Base-by-base conservation (phyloP, 2,888 invertebrate genomes). In the Tipula unca region DNA sequence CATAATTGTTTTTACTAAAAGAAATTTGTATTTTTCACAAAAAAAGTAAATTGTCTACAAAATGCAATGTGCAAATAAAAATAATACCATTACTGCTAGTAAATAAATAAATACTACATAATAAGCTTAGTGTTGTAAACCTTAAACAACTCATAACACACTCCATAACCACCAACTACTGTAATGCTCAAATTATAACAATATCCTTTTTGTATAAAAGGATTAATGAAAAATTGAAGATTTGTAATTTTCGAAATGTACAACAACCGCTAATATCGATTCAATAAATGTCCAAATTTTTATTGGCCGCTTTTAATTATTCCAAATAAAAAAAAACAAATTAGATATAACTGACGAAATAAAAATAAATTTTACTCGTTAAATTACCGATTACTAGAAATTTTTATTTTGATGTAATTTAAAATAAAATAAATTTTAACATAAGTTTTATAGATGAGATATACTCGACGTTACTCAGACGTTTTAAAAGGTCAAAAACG, bases 21-120 rank as follows among this genome's bases (percentile, higher is more conserved):
- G 20, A 84, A 84, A 35, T 35, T n/a, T 36, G 13, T 84, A 36
- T 84, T 35, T 84, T n/a, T 36, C 35, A 35, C 10, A 35, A 84
- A 84, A 35, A 35, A 84, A 84, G 3, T 17, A 14, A 84, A 20
- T 25, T 39, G 25, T 25, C 32, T 25, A 85, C 85, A 85, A 29
- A 85, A 85, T 84, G 29, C 85, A 29, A 85, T 42, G 39, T 36
- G 36, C 35, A 84, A 84, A 84, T 36, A 84, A 84, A 84, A 84
- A 35, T 84, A 84, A 84, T 25, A 39, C 13, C 10, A 69, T 17
- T 17, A 39, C 39, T 39, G 6, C 39, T 39, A 39, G 10, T 69
- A 20, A 69, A 10, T 69, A 69, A 69, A 25, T 69, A 69, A 20
- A 69, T 69, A 69, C 25, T 69, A 69, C n/a, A 69, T 25, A 69